Conservation (phyloP, 2,113 vertebrate species). For the Oncorhynchus gorbuscha region DNA sequence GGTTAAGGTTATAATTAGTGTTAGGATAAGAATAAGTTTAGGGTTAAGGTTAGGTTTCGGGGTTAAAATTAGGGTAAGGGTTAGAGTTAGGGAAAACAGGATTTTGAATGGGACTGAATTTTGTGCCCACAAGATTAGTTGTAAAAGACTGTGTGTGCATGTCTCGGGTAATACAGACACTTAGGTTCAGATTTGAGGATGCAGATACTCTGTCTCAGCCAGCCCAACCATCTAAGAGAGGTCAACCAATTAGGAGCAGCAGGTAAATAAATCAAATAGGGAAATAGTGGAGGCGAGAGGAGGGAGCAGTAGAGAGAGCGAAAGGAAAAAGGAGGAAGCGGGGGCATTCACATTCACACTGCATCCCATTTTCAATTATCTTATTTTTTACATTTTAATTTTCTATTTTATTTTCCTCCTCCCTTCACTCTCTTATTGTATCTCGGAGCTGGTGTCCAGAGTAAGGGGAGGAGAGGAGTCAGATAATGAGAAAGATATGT, state of each 20-base stretch:
- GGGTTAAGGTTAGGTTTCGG: no score
- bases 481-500: conserved; percentile 11
- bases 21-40: no score
- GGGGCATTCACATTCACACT: conserved; percentile 16
- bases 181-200: no score
- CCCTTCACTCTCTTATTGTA: neutral
- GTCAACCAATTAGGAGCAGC: neutral
- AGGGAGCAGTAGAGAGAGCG: neutral
- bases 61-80: no score
- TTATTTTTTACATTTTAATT: conserved; percentile 19
- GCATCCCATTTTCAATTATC: conserved; percentile 40
- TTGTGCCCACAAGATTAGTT: no score
- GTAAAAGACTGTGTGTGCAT: no score
- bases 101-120: no score
- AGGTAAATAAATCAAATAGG: conserved; percentile 12
- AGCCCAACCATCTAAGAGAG: neutral
- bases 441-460: neutral
- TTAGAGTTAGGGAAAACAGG: no score
- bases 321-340: neutral
- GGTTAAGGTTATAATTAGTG: no score
- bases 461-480: neutral
- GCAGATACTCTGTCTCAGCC: neutral
- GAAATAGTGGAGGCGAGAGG: neutral
- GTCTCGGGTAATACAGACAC: no score
- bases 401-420: neutral